Percentiles rank a stretch among this genome's conserved stretches.
These are phyloP conservation scores for Siniperca knerii DNA, from an alignment of 2,113 vertebrate genomes.

Conservation along the genomic window DNA sequence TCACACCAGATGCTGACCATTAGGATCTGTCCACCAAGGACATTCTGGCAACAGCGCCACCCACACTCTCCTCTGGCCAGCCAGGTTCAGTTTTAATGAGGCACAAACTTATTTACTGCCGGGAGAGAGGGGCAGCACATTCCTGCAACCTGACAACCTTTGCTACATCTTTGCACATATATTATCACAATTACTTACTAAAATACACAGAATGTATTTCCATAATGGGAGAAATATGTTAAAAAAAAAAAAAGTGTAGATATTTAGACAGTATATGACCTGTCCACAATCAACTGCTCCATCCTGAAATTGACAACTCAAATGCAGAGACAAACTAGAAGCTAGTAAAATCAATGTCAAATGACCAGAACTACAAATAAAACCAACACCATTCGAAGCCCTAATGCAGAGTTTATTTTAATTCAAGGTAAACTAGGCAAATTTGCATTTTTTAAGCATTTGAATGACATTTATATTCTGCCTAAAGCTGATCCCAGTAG, in stretches of 20 bases:
- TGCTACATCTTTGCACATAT: not conserved
- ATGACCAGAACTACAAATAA: not conserved
- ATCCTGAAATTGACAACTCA: no score
- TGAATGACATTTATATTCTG: not conserved
- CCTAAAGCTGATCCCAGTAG: conserved; percentile 14
- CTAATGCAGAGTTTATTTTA: not conserved
- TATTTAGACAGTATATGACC: not conserved
- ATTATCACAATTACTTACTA: not conserved
- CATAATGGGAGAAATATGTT: not conserved
- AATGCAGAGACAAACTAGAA: not conserved
- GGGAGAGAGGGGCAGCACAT: not conserved
- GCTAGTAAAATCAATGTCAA: not conserved
- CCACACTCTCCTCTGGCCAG: conserved; percentile 18
- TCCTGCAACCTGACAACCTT: conserved; percentile 4
- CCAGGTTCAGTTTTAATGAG: conserved; percentile 55
- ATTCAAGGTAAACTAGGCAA: not conserved
- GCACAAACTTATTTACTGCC: conserved; percentile 12
- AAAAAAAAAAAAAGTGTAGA: no score
- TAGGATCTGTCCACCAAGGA: conserved; percentile 35
- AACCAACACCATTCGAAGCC: not conserved
- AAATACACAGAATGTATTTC: not conserved
- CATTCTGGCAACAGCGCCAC: conserved; percentile 23
- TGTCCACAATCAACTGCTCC: not conserved
- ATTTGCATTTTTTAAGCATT: not conserved
- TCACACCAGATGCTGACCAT: conserved; percentile 41